Evolutionary conservation across 2,797 vertebrate species (phyloP), one percentile per base, ranked within the genome.

Genomic region (Brachyalestes nurse): DNA sequence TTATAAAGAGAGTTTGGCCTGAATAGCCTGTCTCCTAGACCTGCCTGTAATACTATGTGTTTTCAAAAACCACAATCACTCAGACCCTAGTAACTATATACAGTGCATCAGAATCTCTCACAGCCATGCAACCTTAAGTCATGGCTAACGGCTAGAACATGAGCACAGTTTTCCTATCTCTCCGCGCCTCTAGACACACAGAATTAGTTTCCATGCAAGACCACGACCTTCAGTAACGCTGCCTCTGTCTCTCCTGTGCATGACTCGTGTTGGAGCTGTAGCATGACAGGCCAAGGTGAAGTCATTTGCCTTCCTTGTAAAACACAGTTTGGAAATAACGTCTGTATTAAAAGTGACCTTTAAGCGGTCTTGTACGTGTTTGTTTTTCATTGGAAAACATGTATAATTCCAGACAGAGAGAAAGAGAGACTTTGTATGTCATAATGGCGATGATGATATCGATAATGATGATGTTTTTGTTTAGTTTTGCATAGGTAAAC

Each of bases 61-160:
- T 17, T 74, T 60, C 45, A 19, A 19, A 53, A 49, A 16, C 21
- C 53, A 65, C n/a, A 40, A 13, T 69, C 78, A 4, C 8, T 45
- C 49, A 64, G 21, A 71, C 45, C 83, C 72, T 6, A 82, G 82
- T 83, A 86, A 88, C 86, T 73, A 88, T 88, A 87, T 83, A 82
- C 65, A 80, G 82, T 87, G 79, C 72, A 91, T 86, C 87, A 66
- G 86, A 85, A 13, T 88, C 60, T 79, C 38, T 77, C 51, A 45
- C 45, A 47, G 12, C 25, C 40, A 66, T 57, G 69, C 49, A 66
- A 49, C n/a, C 79, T 76, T 55, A 80, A 85, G 83, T 88, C 81
- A 70, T 34, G 0, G 72, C 58, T 69, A 66, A 83, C 82, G 79
- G 25, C 79, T 64, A 72, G 58, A 83, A 74, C 73, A 69, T 82